Evolutionary conservation across 2,888 invertebrate species (phyloP), one percentile per base, ranked within the genome.

Genomic region (Lycaena phlaeas): DNA sequence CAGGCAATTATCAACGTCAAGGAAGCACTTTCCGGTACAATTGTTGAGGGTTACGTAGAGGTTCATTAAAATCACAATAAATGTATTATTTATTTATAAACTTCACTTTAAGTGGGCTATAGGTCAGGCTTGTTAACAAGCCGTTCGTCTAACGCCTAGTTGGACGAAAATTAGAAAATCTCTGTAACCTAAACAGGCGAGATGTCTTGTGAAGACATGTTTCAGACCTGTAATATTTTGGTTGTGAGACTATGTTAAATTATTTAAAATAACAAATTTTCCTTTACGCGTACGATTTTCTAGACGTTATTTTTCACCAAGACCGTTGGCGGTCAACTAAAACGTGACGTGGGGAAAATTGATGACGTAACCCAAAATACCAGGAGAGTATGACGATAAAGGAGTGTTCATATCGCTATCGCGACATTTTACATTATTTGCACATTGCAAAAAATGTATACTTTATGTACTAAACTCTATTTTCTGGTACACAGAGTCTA

Each of bases 281-380:
- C n/a, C n/a, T n/a, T n/a, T n/a, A n/a, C n/a, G n/a, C n/a, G n/a
- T n/a, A n/a, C n/a, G n/a, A n/a, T n/a, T n/a, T n/a, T n/a, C n/a
- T n/a, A n/a, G n/a, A n/a, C n/a, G n/a, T n/a, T n/a, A n/a, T n/a
- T n/a, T n/a, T n/a, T n/a, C n/a, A n/a, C n/a, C n/a, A n/a, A n/a
- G n/a, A n/a, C n/a, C n/a, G n/a, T n/a, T n/a, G n/a, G n/a, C n/a
- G n/a, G n/a, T n/a, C n/a, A n/a, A n/a, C n/a, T n/a, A n/a, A n/a
- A n/a, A n/a, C n/a, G n/a, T n/a, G 4, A 18, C 5, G 18, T 31
- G 10, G 53, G 48, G 30, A 44, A 53, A 50, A 57, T 61, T 62
- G 63, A 60, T 78, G 77, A 79, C 77, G 77, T 76, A 75, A 76
- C 73, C 62, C 64, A 49, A 64, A 59, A 45, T 58, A 79, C 73